Base-by-base conservation (phyloP, 1,140 invertebrate species). In the Brachionus sp. region DNA sequence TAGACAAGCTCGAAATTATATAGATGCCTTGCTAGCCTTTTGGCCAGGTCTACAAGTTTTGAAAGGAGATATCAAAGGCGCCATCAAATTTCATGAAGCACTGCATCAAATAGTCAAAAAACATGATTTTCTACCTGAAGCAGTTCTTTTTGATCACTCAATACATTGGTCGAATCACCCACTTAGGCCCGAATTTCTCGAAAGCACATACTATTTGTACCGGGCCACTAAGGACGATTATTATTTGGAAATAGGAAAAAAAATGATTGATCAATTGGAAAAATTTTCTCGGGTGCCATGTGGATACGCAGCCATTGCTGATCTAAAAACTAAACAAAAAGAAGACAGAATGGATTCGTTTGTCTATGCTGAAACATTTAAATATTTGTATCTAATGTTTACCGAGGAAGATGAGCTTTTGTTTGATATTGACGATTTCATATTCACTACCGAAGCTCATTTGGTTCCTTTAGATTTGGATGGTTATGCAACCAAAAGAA, bases 161-260 rank as follows among this genome's bases (percentile, higher is more conserved):
- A 95, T 98, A 0, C 95, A 98, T 86, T 98, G 97, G 97, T 95
- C 94, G 12, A 95, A 98, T 88, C 95, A 98, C 91, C 96, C 95
- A 6, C 89, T 99, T 2, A 91, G 97, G 75, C 97, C 97, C 6
- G 97, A 99, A 89, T 98, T 98, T 89, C 90, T 98, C 25, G 97
- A 99, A 89, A 98, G 95, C 0, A 98, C 97, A 0, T 99, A 98
- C 87, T 98, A 98, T 87, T 89, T 99, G 5, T 96, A 97, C 88
- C 89, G 93, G 86, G 96, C 96, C 1, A 99, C 97, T 1, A 93
- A 93, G 39, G 97, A 99, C 90, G 93, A 93, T 84, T 95, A 98
- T 89, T 99, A 99, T 88, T 90, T 98, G 64, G 92, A 95, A 86
- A 96, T 98, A 5, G 97, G 95, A 1, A 93, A 93, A 86, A 93